Evolutionary conservation across 2,113 vertebrate genomes (phyloP), one percentile per base, ranked within the genome.

Genomic region (Eudyptes chrysolophus): DNA sequence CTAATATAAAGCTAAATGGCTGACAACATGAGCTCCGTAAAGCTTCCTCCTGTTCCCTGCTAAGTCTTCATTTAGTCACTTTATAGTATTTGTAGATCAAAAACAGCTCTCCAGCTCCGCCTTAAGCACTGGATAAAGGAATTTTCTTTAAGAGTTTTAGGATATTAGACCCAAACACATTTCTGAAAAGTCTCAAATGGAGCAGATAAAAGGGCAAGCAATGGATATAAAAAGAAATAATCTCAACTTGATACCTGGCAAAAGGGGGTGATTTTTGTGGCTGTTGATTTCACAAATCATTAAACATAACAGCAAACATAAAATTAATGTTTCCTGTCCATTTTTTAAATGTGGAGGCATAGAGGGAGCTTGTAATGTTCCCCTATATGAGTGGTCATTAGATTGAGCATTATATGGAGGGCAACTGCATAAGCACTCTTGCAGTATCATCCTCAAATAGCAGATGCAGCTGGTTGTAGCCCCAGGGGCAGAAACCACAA

Each of bases 221-320:
- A 24, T 46, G 26, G 65, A 79, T 65, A 85, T 62, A 89, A 90
- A 94, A 84, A 55, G 85, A 72, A 82, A 95, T 77, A 89, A 91
- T 92, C 79, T 88, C 95, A 95, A 91, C 87, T 90, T 95, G 76
- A 65, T 89, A 89, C 76, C 86, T 74, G 77, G 74, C 55, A 93
- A 94, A 90, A 84, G 29, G 61, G 40, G 55, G 32, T 24, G 58
- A 92, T 92, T 86, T 94, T 52, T 92, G 68, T 84, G 84, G 89
- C 66, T 94, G 90, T 87, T 97, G 95, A 88, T 96, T 97, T 98
- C 97, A 96, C 96, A 98, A 97, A 94, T 97, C 97, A 94, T 98
- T 97, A 96, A 98, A 84, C 87, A 85, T 94, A 95, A 93, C 71
- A 96, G 93, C 93, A 97, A 96, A 94, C 89, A 94, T 86, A 96